Base-by-base conservation (phyloP, 2,888 invertebrate species). In the Latheticus oryzae region DNA sequence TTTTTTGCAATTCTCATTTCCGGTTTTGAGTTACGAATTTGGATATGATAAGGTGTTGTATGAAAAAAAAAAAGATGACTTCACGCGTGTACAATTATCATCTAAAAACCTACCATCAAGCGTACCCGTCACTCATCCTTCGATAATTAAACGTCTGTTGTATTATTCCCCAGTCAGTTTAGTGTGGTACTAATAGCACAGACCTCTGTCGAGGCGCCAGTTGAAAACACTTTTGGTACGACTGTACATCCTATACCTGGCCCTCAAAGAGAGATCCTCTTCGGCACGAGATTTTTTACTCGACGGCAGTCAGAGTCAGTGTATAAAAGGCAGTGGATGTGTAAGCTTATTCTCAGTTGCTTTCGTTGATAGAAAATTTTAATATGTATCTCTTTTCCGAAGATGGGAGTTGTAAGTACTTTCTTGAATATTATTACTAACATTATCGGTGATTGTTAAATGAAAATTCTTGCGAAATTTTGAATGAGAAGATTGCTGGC, bases 141-240 rank as follows among this genome's bases (percentile, higher is more conserved):
- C 52, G 32, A 37, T 58, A 58, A 58, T 58, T 58, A 58, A 58
- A 58, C 26, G 58, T 58, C 58, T 58, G 58, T 26, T 52, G 21
- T 40, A 53, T 58, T 52, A 32, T 45, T 52, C 45, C 12, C 2
- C 32, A 37, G 45, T 23, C 58, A 45, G 52, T 58, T 58, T 58
- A 38, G n/a, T n/a, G 37, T 53, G 52, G 52, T 53, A 53, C 53
- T 58, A 58, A 58, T 58, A 42, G 58, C 35, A 53, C 53, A 40
- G 53, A 47, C 52, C 47, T 58, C 52, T 15, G 40, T 24, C 35
- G 15, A 67, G 70, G 69, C 69, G 70, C 69, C 69, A 66, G 15
- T 47, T 19, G 47, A 45, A 23, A 54, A 61, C 45, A 62, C 62
- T 66, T 61, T 67, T 63, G 64, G 60, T 53, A 52, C 50, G 64